Evolutionary conservation across 2,113 vertebrate species (phyloP).

Genomic region (Anarhynchus alexandrinus): DNA sequence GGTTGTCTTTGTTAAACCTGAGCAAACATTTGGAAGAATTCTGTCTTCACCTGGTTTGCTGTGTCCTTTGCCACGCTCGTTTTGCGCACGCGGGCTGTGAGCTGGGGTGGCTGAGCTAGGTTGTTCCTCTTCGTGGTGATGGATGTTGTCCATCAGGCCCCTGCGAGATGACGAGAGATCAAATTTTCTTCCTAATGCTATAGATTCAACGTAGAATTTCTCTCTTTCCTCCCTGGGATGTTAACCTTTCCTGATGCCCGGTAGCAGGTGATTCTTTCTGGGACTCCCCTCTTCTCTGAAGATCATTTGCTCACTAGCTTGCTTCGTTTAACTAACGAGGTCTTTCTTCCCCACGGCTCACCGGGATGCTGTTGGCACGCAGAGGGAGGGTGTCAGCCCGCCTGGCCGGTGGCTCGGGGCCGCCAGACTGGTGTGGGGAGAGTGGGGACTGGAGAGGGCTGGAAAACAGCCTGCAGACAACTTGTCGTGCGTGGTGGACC

Average conservation of each 20-base stretch:
- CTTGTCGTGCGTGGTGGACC: accelerated
- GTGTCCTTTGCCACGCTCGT: accelerated
- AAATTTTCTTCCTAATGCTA: not conserved
- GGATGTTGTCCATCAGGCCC: not conserved
- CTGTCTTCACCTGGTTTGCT: not conserved
- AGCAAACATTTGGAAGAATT: not conserved
- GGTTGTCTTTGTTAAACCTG: not conserved
- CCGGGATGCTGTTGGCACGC: not conserved
- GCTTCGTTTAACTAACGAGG: not conserved
- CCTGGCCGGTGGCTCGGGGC: not conserved
- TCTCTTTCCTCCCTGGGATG: not conserved
- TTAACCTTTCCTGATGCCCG: not conserved
- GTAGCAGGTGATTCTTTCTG: not conserved
- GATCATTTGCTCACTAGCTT: not conserved
- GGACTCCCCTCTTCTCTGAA: not conserved
- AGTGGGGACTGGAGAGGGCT: not conserved
- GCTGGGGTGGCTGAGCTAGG: not conserved
- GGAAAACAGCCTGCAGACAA: not conserved
- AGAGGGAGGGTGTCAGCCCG: not conserved
- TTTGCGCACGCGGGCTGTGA: accelerated
- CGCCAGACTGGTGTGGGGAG: not conserved
- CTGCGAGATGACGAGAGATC: not conserved
- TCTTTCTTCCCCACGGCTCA: not conserved
- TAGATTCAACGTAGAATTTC: not conserved
- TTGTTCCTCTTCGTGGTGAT: not conserved